These are phyloP conservation scores for Penaeus japonicus DNA, from an alignment of 1,140 invertebrate genomes.

Conservation along the genomic window DNA sequence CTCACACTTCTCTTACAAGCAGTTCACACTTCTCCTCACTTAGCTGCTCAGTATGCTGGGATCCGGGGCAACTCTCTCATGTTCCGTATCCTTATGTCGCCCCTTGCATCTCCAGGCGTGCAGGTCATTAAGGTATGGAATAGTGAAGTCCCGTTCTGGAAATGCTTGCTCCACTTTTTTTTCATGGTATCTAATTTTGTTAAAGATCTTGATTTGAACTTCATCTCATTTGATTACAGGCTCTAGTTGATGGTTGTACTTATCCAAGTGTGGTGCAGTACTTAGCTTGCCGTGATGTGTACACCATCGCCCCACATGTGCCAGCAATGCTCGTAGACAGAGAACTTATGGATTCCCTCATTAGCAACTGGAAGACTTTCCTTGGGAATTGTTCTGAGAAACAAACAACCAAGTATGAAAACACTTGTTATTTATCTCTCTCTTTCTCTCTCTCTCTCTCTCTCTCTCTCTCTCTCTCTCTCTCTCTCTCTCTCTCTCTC, in stretches of 20 bases:
- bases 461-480: too few species aligned
- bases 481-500: too few species aligned
- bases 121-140: constrained; percentile 39
- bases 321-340: constrained; percentile 33
- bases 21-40: constrained; percentile 31
- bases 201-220: not conserved
- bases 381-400: constrained; percentile 18
- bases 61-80: constrained; percentile 26
- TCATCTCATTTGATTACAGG: not conserved
- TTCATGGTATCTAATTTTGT: not conserved
- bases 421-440: too few species aligned
- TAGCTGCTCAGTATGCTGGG: constrained; percentile 35
- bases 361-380: constrained; percentile 39
- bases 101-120: constrained; percentile 27
- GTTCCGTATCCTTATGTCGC: constrained; percentile 34
- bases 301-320: constrained; percentile 39
- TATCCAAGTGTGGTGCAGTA: constrained; percentile 42
- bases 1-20: not conserved
- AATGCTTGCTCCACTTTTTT: too few species aligned
- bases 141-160: too few species aligned
- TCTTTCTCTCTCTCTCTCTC: too few species aligned
- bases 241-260: constrained; percentile 44
- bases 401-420: constrained; percentile 17
- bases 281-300: constrained; percentile 41
- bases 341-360: constrained; percentile 19